phyloP scores from a whole-genome alignment of 2,113 vertebrate genomes.

The Pterophyllum scalare region DNA sequence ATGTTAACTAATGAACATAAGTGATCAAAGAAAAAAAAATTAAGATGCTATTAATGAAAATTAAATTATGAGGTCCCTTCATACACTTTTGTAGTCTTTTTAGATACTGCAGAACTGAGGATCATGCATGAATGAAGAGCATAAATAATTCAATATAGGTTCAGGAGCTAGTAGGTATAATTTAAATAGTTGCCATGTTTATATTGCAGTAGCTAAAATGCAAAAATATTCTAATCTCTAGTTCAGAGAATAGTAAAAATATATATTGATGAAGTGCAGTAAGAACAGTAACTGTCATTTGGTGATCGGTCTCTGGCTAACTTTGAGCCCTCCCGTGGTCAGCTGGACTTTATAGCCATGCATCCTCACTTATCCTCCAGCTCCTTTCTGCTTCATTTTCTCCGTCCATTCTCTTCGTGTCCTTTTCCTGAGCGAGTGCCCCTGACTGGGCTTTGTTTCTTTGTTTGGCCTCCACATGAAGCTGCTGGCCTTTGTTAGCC shows the following conservation, averaged over 20 bases:
- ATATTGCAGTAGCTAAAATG: background rate
- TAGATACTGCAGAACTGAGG: background rate
- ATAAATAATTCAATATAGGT: no score
- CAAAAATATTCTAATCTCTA: background rate
- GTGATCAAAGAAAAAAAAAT: background rate
- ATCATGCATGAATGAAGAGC: background rate
- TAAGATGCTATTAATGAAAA: background rate
- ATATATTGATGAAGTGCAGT: background rate
- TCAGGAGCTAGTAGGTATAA: background rate
- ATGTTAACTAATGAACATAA: background rate
- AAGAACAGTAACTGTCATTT: constrained; percentile 26
- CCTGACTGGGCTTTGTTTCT: constrained; percentile 66
- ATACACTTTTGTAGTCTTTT: background rate
- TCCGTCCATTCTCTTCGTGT: constrained; percentile 37
- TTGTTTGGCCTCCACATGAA: constrained; percentile 65
- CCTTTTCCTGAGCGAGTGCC: constrained; percentile 48
- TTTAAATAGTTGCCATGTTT: background rate
- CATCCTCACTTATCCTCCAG: constrained; percentile 47
- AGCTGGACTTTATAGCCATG: constrained; percentile 31
- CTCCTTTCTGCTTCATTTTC: constrained; percentile 27
- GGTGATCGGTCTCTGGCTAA: constrained; percentile 12
- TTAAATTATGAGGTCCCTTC: background rate
- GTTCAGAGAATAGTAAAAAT: background rate
- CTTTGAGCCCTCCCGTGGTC: constrained; percentile 38
- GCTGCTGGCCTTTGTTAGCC: constrained; percentile 65